Base-by-base conservation (phyloP, 1,140 invertebrate species). In the Drosophila eugracilis region DNA sequence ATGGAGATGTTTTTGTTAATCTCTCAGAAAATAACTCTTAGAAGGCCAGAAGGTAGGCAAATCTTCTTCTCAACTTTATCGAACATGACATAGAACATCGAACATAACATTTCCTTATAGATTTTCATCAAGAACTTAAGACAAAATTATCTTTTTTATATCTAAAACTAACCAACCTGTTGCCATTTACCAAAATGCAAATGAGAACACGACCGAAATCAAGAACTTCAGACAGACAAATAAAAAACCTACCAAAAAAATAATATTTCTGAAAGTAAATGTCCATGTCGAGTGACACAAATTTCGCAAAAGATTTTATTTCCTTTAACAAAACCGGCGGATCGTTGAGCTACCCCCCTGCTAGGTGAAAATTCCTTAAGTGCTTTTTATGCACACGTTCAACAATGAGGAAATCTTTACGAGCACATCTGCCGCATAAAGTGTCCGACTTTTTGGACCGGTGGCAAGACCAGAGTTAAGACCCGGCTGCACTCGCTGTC, bases 341-440 rank as follows among this genome's bases (percentile, higher is more conserved):
- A n/a, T n/a, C n/a, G n/a, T n/a, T n/a, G n/a, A n/a, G n/a, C 45
- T 24, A n/a, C 63, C 24, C 26, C 28, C 26, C 3, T 12, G 30
- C 9, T 37, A 32, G 52, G 75, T 66, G 73, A 77, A 80, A 80
- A 81, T 85, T 78, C 76, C 54, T 66, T 36, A 74, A 85, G 85
- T 85, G 81, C 81, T 85, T 85, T 75, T 86, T 85, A 85, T 85
- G 81, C 81, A 85, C 81, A 86, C 81, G 81, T 86, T 66, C 77
- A 65, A 80, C 81, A 85, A 86, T 86, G 81, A 85, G 81, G 81
- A 85, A 85, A 85, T 85, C 81, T 86, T 85, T 85, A 85, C 81
- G 81, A 85, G 81, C 81, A 86, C 81, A 85, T 85, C 81, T 85
- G 81, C 77, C 81, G 84, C 81, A 85, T 85, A 85, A 85, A 85